Evolutionary conservation across 2,888 invertebrate species (phyloP).

Genomic region (Cantharis rustica): DNA sequence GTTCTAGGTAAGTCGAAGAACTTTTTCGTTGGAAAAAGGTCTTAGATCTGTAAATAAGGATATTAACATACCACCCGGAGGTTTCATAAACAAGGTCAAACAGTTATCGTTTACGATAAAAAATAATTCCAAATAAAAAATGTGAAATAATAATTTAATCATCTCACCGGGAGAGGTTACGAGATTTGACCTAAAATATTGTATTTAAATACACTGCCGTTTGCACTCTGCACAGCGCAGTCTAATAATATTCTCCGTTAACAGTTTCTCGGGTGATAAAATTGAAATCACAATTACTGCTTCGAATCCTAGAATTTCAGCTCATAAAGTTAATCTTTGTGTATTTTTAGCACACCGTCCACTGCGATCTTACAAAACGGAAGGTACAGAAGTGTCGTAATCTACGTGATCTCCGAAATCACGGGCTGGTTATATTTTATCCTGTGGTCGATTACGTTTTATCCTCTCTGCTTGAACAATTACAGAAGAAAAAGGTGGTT

Average conservation of each 20-base stretch:
- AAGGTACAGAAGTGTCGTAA: conserved; percentile 66
- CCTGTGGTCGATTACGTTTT: conserved; percentile 97
- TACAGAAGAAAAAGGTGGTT: conserved; percentile 75
- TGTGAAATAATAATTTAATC: too few relatives aligned
- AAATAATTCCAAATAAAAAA: too few relatives aligned
- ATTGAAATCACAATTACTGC: too few relatives aligned
- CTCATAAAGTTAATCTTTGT: too few relatives aligned
- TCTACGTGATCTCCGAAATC: conserved; percentile 71
- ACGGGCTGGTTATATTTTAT: conserved; percentile 96
- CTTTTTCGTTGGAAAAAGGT: too few relatives aligned
- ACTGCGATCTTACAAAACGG: background rate
- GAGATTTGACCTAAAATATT: too few relatives aligned
- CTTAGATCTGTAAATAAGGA: background rate
- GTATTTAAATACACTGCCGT: too few relatives aligned
- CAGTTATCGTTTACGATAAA: background rate
- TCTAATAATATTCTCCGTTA: too few relatives aligned
- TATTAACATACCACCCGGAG: background rate
- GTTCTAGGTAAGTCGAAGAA: background rate
- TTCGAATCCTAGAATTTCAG: too few relatives aligned
- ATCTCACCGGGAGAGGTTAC: background rate
- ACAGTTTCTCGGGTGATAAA: too few relatives aligned
- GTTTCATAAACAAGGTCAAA: background rate
- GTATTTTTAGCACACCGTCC: background rate
- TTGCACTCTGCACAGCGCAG: too few relatives aligned
- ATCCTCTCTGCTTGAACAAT: conserved; percentile 91